These are phyloP conservation scores for Brachionichthys hirsutus DNA, from an alignment of 2,113 vertebrate genomes.

Conservation along the genomic window DNA sequence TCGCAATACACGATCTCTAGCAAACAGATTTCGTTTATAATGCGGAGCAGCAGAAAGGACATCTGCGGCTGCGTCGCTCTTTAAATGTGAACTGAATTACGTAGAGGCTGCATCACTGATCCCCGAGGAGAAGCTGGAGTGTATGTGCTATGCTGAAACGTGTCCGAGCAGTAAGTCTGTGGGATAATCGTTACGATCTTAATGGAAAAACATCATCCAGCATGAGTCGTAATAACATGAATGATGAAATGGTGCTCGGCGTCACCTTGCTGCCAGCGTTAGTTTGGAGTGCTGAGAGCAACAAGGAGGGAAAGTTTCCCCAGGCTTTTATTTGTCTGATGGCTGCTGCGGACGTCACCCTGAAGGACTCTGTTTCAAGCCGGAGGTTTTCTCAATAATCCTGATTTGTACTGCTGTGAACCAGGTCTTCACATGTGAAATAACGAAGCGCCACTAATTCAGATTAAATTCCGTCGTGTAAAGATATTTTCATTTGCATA, in stretches of 20 bases:
- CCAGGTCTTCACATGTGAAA: too few relatives aligned
- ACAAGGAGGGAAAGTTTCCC: constrained; percentile 3
- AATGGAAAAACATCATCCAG: constrained; percentile 26
- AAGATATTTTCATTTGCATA: too few relatives aligned
- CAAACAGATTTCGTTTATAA: constrained; percentile 9
- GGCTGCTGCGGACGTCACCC: constrained; percentile 10
- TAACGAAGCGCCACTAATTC: too few relatives aligned
- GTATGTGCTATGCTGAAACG: constrained; percentile 9
- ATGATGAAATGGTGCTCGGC: constrained; percentile 7
- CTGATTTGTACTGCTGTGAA: too few relatives aligned
- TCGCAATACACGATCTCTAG: constrained; percentile 14
- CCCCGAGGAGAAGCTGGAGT: constrained; percentile 14
- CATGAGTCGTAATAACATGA: constrained; percentile 1
- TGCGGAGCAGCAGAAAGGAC: neutral
- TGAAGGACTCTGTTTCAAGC: constrained; percentile 4
- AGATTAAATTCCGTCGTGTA: too few relatives aligned
- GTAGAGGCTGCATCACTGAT: constrained; percentile 10
- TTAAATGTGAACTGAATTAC: constrained; percentile 11
- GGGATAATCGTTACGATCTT: constrained; percentile 36
- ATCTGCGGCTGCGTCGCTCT: neutral
- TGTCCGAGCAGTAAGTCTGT: neutral
- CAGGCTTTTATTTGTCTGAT: constrained; percentile 13
- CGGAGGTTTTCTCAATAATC: too few relatives aligned
- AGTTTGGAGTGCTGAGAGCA: constrained; percentile 12
- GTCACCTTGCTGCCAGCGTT: constrained; percentile 11